Evolutionary conservation across 1,140 invertebrate genomes (phyloP).

Genomic region (Drosophila equinoxialis): DNA sequence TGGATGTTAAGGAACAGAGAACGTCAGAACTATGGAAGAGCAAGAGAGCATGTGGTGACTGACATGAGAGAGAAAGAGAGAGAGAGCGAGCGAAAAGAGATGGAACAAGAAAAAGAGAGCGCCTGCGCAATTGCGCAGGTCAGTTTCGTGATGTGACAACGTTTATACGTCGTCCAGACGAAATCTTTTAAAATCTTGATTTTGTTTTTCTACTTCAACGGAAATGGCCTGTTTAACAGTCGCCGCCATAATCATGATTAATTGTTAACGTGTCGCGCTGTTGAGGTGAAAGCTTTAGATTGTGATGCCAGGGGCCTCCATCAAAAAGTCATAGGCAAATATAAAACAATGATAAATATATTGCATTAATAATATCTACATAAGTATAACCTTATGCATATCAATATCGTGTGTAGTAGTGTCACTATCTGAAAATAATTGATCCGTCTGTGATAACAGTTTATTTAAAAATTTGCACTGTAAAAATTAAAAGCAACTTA

Average conservation of each 20-base stretch:
- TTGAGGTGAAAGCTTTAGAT: conserved; percentile 17
- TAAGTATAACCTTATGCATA: conserved; percentile 27
- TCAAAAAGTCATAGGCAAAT: conserved; percentile 14
- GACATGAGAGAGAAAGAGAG: conserved; percentile 15
- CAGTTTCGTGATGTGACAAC: conserved; percentile 32
- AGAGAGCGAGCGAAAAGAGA: conserved; percentile 21
- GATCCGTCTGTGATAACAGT: not conserved
- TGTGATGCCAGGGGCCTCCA: conserved; percentile 3
- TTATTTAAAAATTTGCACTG: conserved; percentile 6
- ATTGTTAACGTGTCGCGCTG: conserved; percentile 42
- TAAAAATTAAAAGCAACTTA: not conserved
- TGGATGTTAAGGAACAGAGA: no score
- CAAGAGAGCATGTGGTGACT: not conserved
- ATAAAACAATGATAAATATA: conserved; percentile 18
- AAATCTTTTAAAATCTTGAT: not conserved
- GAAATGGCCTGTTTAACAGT: conserved; percentile 13
- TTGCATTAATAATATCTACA: conserved; percentile 22
- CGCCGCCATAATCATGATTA: conserved; percentile 42
- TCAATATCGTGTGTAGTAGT: conserved; percentile 4
- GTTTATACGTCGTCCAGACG: conserved; percentile 26
- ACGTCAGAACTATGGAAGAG: no score
- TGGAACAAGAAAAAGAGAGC: conserved; percentile 33
- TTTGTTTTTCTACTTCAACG: not conserved
- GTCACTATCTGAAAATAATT: not conserved
- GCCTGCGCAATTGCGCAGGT: conserved; percentile 60